These are phyloP conservation scores for Hirtodrosophila histrioides DNA, from an alignment of 2,888 invertebrate species.

Conservation along the genomic window DNA sequence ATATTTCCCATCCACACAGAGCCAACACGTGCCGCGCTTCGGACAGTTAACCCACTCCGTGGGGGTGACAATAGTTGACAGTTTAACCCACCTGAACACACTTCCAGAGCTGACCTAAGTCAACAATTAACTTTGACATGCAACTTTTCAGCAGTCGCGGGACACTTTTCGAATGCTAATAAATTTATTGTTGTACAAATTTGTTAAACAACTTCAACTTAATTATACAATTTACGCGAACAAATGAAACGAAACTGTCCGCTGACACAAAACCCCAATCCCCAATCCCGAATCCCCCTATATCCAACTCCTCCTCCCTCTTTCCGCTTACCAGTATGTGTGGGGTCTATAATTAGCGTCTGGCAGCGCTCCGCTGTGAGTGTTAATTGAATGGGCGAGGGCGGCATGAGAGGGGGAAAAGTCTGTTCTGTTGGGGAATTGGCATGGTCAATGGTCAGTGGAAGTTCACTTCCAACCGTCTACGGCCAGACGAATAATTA, in stretches of 20 bases:
- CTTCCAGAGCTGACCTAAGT: constrained; percentile 50
- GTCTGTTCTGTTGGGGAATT: constrained; percentile 11
- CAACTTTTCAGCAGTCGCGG: constrained; percentile 49
- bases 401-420: background rate
- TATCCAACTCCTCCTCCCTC: constrained; percentile 11
- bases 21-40: background rate
- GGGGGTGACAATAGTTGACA: constrained; percentile 42
- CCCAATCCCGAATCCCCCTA: background rate
- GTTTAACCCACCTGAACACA: constrained; percentile 50
- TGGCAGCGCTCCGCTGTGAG: constrained; percentile 50
- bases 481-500: constrained; percentile 30
- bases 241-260: constrained; percentile 55
- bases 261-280: background rate
- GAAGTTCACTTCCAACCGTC: constrained; percentile 16
- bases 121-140: constrained; percentile 72
- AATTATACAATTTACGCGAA: constrained; percentile 75
- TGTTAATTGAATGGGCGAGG: constrained; percentile 63
- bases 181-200: constrained; percentile 75
- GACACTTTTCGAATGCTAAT: constrained; percentile 52
- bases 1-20: background rate
- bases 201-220: constrained; percentile 77
- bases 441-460: constrained; percentile 5
- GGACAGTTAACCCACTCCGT: constrained; percentile 36
- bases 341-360: constrained; percentile 68
- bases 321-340: constrained; percentile 7